Base-by-base conservation (phyloP, 2,888 invertebrate species). In the Caprella mutica region DNA sequence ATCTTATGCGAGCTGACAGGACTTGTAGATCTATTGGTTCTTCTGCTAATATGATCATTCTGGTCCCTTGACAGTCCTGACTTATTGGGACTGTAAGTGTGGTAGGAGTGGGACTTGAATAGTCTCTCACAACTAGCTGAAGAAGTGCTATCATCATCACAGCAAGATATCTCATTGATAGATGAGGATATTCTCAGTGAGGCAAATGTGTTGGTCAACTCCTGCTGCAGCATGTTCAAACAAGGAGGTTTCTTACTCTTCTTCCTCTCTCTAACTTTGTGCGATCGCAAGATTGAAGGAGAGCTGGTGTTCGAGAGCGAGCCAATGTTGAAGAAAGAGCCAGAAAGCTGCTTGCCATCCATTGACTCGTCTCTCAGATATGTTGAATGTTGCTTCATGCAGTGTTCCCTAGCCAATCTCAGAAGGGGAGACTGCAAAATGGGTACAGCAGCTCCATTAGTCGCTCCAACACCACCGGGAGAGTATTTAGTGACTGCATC, bases 371-470 rank as follows among this genome's bases (percentile, higher is more conserved):
- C 55, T 17, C 58, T 54, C 23, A 58, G 58, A 27, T 59, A 64
- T 17, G 40, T 53, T n/a, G 59, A 56, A 5, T 58, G 35, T 4
- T 56, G 59, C 14, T 59, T 53, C 2, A 48, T 48, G 6, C 55
- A 52, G 38, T 64, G 64, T 24, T 57, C 58, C 23, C 64, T 39
- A 8, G 64, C 64, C 12, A 64, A 44, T 6, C 60, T 40, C 23
- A 60, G 39, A 14, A 64, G 51, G 4, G 60, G 60, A 38, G 56
- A 59, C 42, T 64, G 60, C 3, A 64, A 54, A 14, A 60, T 38
- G 14, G 60, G 64, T n/a, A 64, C 59, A 3, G 60, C 58, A 12
- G 64, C 64, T n/a, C 63, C 63, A 43, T 63, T 63, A 44, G 50
- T 48, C 19, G 56, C 55, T 9, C 52, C 44, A 2, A 59, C 44